Percentiles rank a stretch among this genome's conserved stretches.
Conservation (phyloP, 2,113 vertebrate genomes). For the Silurus meridionalis region DNA sequence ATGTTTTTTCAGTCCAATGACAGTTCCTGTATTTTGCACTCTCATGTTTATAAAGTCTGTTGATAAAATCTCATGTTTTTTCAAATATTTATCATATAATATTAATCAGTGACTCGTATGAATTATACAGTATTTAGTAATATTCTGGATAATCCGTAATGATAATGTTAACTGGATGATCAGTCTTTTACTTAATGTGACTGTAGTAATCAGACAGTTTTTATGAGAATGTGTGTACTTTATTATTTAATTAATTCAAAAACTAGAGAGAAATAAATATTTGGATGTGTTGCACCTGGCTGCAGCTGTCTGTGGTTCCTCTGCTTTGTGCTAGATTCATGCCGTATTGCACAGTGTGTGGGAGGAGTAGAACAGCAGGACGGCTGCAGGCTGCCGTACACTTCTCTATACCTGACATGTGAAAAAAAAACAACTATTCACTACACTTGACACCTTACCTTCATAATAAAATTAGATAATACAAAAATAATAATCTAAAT, state of each 20-base stretch:
- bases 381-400: background rate
- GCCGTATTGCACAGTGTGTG: background rate
- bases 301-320: background rate
- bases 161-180: background rate
- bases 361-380: slow-evolving; percentile 5
- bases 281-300: background rate
- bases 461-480: background rate
- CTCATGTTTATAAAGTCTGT: no score
- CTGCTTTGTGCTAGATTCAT: background rate
- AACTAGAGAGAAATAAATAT: background rate
- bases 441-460: background rate
- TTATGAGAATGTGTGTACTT: background rate
- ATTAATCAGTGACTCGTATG: background rate
- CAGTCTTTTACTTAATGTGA: background rate
- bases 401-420: background rate
- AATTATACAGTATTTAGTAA: background rate
- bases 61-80: background rate
- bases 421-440: background rate
- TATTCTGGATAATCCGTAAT: background rate
- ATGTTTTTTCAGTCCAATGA: background rate
- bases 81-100: background rate
- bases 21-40: background rate
- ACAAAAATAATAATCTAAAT: background rate
- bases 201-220: background rate
- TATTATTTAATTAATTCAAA: background rate